phyloP scores from a whole-genome alignment of 2,888 invertebrate species.

The Ischnura elegans region DNA sequence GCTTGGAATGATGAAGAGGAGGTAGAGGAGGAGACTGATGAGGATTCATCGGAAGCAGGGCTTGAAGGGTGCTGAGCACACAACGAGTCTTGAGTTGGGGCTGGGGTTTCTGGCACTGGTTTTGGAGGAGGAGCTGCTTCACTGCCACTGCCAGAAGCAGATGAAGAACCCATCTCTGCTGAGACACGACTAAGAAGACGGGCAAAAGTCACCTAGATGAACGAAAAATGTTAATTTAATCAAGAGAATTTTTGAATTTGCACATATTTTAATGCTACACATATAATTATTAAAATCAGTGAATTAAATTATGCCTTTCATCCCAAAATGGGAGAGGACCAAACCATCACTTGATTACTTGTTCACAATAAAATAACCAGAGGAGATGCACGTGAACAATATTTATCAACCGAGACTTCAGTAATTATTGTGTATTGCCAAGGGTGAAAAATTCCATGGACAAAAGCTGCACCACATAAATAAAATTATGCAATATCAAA shows the following conservation, averaged over 20 bases:
- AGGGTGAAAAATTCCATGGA: too few species aligned
- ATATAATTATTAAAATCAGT: too few species aligned
- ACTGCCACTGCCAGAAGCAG: constrained; percentile 78
- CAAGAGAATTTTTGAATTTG: not conserved
- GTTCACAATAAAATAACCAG: too few species aligned
- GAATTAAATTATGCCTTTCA: too few species aligned
- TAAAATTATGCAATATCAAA: too few species aligned
- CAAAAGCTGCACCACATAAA: too few species aligned
- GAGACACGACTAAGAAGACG: constrained; percentile 87
- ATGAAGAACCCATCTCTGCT: constrained; percentile 88
- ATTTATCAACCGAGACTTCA: too few species aligned
- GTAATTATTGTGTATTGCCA: too few species aligned
- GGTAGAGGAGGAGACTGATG: constrained; percentile 37
- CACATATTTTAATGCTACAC: too few species aligned
- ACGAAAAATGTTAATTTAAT: not conserved
- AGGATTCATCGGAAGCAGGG: constrained; percentile 54
- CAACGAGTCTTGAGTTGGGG: constrained; percentile 78
- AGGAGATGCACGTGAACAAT: too few species aligned
- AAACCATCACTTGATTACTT: too few species aligned
- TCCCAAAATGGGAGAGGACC: too few species aligned
- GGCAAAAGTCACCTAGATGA: constrained; percentile 83
- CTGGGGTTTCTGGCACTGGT: constrained; percentile 79
- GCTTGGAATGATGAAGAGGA: constrained; percentile 42
- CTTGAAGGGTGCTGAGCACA: constrained; percentile 7
- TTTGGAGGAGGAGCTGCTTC: constrained; percentile 80